Evolutionary conservation across 2,888 invertebrate species (phyloP).

Genomic region (Zygaena filipendulae): DNA sequence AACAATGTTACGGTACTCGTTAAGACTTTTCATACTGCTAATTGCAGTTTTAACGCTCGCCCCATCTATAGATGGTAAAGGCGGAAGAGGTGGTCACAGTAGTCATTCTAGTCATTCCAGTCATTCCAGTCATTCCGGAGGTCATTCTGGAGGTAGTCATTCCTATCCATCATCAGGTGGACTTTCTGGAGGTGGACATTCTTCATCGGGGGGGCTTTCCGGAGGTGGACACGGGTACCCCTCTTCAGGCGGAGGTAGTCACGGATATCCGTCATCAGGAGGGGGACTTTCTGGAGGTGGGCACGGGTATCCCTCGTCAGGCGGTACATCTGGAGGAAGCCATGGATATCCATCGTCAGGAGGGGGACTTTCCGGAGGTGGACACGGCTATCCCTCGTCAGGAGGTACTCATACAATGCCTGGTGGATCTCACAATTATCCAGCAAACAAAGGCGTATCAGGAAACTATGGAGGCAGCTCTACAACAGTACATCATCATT

Average conservation of each 20-base stretch:
- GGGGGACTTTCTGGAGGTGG: constrained; percentile 18
- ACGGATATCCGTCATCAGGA: constrained; percentile 22
- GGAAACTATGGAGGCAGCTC: constrained; percentile 22
- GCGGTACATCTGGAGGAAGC: constrained; percentile 18
- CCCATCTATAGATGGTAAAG: constrained; percentile 22
- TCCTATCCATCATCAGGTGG: constrained; percentile 15
- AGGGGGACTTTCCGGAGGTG: constrained; percentile 18
- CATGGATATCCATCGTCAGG: constrained; percentile 23
- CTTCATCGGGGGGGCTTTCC: constrained; percentile 22
- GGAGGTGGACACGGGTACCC: constrained; percentile 24
- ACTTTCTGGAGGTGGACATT: constrained; percentile 15
- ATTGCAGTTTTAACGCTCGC: constrained; percentile 32
- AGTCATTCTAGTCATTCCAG: constrained; percentile 24
- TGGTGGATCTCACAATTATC: constrained; percentile 20
- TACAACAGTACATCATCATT: constrained; percentile 38
- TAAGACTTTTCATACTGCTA: constrained; percentile 31
- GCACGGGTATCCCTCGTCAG: constrained; percentile 24
- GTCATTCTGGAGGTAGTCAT: constrained; percentile 22
- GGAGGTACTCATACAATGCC: constrained; percentile 19
- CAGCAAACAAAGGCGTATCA: constrained; percentile 21
- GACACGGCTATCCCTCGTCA: constrained; percentile 20
- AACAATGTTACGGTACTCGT: constrained; percentile 20
- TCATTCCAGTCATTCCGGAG: constrained; percentile 32
- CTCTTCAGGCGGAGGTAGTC: constrained; percentile 21
- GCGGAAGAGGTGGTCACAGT: constrained; percentile 20